Conservation (phyloP, 2,888 invertebrate genomes). For the Melitaea athalia region DNA sequence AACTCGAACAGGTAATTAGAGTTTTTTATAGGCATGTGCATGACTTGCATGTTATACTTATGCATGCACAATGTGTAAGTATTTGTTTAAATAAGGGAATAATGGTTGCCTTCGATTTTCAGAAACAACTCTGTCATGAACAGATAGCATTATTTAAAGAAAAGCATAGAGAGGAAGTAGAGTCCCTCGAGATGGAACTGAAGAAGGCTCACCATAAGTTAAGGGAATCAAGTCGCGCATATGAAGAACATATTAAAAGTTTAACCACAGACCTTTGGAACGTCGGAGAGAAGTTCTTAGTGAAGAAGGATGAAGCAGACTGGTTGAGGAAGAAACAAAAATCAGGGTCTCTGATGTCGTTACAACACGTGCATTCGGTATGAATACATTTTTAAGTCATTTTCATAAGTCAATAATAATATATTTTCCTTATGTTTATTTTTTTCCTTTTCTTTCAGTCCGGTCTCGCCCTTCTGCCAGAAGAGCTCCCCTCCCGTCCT, state of each 20-base stretch:
- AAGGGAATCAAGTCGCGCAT: constrained; percentile 59
- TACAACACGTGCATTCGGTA: constrained; percentile 74
- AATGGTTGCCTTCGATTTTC: constrained; percentile 46
- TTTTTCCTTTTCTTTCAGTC: constrained; percentile 52
- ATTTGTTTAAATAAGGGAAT: background rate
- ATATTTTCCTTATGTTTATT: too few species aligned
- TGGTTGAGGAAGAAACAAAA: constrained; percentile 68
- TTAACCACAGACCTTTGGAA: constrained; percentile 83
- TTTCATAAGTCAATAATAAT: background rate
- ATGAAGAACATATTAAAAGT: constrained; percentile 67
- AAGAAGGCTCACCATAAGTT: constrained; percentile 79
- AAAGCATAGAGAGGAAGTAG: constrained; percentile 80
- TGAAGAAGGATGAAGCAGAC: constrained; percentile 81
- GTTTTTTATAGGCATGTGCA: constrained; percentile 45
- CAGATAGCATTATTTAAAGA: constrained; percentile 80
- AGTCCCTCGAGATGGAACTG: constrained; percentile 70
- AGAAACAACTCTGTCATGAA: constrained; percentile 84
- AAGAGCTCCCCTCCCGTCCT: constrained; percentile 49
- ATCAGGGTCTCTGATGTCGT: constrained; percentile 71
- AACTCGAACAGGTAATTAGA: constrained; percentile 59
- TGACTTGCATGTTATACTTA: constrained; percentile 28
- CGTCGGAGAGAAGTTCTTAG: constrained; percentile 83
- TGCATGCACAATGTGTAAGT: background rate
- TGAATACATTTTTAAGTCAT: constrained; percentile 15
- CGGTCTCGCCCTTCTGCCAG: constrained; percentile 56